Base-by-base conservation (phyloP, 1,140 invertebrate genomes). In the Pogonus chalceus region DNA sequence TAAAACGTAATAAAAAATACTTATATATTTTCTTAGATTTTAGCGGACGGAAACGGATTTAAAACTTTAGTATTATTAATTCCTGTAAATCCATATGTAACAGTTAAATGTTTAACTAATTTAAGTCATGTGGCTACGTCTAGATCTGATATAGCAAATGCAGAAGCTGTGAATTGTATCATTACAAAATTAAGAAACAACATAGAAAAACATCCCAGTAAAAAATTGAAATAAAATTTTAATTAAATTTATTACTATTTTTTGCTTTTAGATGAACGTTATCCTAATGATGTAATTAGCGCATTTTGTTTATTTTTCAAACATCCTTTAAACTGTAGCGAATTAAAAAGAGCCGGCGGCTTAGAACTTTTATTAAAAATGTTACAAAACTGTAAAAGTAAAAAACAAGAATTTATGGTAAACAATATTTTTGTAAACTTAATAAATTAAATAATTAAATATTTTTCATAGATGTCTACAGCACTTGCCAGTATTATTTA, bases 301-400 rank as follows among this genome's bases (percentile, higher is more conserved):
- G 37, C 37, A 18, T 43, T 43, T 43, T 43, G 37, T 43, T 43
- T 43, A 43, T 43, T 43, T 18, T 43, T 7, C 18, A 43, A 18
- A 43, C 37, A 43, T 18, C 18, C 37, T 12, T 12, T 43, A 18
- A 43, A 43, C 18, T 43, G 37, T 43, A 43, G 37, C 18, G 37
- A 43, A 18, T 7, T 43, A 4, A 43, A 43, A 18, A 43, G 18
- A 18, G 37, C 37, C 4, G 37, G 37, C 9, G 37, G 37, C 3
- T 43, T 43, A 18, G 7, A 43, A 18, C 18, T 43, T 10, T 10
- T 43, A 12, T 18, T 43, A 12, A 3, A 43, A 43, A 16, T 43
- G 4, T 43, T 43, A 18, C 7, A 43, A 43, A 43, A 43, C 18
- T 43, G 37, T 18, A 43, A 43, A 43, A 43, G 37, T 43, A 9